phyloP scores from a whole-genome alignment of 2,888 invertebrate genomes.

The Parapristionchus giblindavisi region DNA sequence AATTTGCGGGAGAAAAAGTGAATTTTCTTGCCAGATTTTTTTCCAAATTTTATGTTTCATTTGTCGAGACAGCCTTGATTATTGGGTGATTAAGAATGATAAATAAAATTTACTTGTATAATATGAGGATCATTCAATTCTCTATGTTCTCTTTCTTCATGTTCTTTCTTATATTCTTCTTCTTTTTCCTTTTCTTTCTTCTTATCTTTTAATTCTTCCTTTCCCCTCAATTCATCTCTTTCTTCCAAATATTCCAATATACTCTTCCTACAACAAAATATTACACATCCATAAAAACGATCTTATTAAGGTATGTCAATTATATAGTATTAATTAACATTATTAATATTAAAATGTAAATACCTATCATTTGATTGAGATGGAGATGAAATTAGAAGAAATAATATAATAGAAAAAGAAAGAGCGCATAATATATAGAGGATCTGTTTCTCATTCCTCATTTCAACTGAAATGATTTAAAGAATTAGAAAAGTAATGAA shows the following conservation, averaged over 20 bases:
- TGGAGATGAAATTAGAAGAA: neutral
- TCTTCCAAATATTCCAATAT: slow-evolving; percentile 34
- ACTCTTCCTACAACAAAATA: no score
- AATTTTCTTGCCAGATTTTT: no score
- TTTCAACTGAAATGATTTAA: neutral
- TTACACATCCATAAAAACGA: no score
- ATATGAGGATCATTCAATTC: neutral
- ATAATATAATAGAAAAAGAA: slow-evolving; percentile 17
- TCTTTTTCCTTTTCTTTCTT: neutral
- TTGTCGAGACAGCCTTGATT: no score
- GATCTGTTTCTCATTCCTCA: slow-evolving; percentile 3
- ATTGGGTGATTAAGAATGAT: no score
- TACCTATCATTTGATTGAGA: no score
- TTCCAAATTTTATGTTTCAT: no score
- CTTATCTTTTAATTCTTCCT: neutral
- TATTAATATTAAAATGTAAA: no score
- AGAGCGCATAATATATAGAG: slow-evolving; percentile 8
- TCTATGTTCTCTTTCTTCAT: neutral
- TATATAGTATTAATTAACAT: no score
- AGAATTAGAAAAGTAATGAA: neutral
- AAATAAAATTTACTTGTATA: no score
- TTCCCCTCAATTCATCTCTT: neutral
- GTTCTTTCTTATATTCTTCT: slow-evolving; percentile 13
- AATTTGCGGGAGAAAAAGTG: no score
- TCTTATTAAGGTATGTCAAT: no score